Conservation (phyloP, 2,797 vertebrate genomes). For the Diplodus puntazzo region DNA sequence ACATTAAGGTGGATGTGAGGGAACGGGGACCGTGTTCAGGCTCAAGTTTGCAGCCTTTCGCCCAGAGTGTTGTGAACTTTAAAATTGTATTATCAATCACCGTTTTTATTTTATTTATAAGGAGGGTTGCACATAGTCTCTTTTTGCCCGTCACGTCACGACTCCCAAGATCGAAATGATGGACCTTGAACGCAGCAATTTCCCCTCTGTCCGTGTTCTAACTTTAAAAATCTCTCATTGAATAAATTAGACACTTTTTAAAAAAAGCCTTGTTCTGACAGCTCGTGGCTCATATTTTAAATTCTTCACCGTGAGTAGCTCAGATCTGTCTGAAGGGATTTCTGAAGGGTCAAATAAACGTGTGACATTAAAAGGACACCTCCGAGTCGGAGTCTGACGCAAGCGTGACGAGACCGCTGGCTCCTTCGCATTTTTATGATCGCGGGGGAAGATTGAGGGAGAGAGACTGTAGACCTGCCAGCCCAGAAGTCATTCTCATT, state of each 20-base stretch:
- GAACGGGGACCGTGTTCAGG: not conserved
- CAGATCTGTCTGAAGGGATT: conserved; percentile 1
- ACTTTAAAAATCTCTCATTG: not conserved
- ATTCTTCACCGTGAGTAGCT: not conserved
- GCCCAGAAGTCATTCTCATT: conserved; percentile 52
- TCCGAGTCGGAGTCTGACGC: conserved; percentile 10
- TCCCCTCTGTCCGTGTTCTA: not conserved
- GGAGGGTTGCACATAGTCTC: not conserved
- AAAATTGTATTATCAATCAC: not conserved
- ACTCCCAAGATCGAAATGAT: not conserved
- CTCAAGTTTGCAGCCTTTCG: not conserved
- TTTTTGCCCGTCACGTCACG: not conserved
- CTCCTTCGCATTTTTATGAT: conserved; percentile 25
- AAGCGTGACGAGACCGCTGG: conserved; percentile 19
- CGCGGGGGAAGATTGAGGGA: conserved; percentile 8
- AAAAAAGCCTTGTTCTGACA: not conserved
- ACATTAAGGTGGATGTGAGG: conserved; percentile 11
- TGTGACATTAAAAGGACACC: conserved; percentile 8
- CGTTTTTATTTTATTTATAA: not conserved
- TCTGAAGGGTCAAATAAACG: conserved; percentile 6
- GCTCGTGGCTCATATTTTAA: not conserved
- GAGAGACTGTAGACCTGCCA: conserved; percentile 34
- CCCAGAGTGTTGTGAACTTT: not conserved
- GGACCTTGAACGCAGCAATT: not conserved
- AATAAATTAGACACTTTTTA: not conserved